Percentiles rank a stretch among this genome's conserved stretches.
Conservation (phyloP, 2,113 vertebrate genomes). For the Calypte anna region DNA sequence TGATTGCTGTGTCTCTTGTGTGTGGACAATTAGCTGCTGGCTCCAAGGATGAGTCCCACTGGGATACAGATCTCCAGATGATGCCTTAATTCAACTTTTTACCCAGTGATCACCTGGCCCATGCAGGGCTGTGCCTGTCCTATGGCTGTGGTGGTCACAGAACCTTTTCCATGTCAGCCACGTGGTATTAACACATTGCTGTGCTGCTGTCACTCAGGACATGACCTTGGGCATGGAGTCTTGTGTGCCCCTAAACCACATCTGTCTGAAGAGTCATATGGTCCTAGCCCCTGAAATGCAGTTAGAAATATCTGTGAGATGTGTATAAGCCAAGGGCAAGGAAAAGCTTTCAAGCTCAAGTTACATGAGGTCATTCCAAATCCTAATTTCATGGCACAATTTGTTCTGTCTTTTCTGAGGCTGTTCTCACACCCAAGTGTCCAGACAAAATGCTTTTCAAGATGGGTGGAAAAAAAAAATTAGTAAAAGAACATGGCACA, state of each 20-base stretch:
- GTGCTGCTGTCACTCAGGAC: background rate
- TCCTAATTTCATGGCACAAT: background rate
- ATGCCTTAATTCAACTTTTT: background rate
- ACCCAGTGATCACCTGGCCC: rapidly evolving
- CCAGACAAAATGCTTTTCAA: background rate
- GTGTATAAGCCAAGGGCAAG: background rate
- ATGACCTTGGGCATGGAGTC: background rate
- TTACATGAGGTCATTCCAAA: background rate
- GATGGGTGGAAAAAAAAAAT: background rate
- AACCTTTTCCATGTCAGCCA: background rate
- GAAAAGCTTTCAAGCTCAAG: background rate
- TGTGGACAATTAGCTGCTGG: rapidly evolving
- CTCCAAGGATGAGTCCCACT: background rate
- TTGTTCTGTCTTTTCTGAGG: background rate
- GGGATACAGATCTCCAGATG: background rate
- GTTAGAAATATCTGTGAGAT: background rate
- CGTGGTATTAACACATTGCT: rapidly evolving
- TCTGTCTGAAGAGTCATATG: background rate
- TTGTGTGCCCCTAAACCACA: background rate
- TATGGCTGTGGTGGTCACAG: background rate
- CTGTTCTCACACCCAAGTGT: background rate
- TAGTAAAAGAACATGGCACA: background rate
- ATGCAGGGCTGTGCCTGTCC: background rate
- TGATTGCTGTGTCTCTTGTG: background rate
- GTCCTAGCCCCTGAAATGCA: background rate